These are phyloP conservation scores for Coleophora flavipennella DNA, from an alignment of 2,888 invertebrate genomes.

Conservation along the genomic window DNA sequence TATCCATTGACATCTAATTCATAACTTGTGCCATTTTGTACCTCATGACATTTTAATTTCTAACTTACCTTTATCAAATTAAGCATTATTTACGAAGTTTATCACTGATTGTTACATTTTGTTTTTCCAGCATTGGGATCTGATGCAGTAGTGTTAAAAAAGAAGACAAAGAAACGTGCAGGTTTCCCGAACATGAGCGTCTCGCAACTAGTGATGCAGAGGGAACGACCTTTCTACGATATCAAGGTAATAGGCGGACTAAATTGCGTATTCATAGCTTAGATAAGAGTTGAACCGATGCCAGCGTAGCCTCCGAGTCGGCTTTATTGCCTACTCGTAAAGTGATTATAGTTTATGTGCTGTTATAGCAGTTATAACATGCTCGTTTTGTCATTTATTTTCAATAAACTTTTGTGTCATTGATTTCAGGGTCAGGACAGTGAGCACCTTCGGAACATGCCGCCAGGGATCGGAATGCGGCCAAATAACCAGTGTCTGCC, in stretches of 20 bases:
- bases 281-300: conserved; percentile 47
- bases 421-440: conserved; percentile 45
- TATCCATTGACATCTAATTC: not conserved
- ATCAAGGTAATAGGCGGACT: conserved; percentile 42
- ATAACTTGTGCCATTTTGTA: too few relatives aligned
- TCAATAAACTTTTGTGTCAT: conserved; percentile 1
- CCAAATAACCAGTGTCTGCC: conserved; percentile 31
- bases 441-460: conserved; percentile 39
- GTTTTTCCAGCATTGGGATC: conserved; percentile 40
- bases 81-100: too few relatives aligned
- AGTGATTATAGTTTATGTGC: not conserved
- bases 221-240: conserved; percentile 73
- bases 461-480: conserved; percentile 33
- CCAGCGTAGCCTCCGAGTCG: conserved; percentile 28
- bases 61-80: too few relatives aligned
- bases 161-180: conserved; percentile 76
- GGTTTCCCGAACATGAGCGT: conserved; percentile 75
- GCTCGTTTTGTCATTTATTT: conserved; percentile 6
- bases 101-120: too few relatives aligned
- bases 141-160: conserved; percentile 65
- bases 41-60: too few relatives aligned
- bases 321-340: conserved; percentile 10
- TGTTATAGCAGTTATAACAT: too few relatives aligned
- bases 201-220: conserved; percentile 77
- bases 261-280: conserved; percentile 40